These are phyloP conservation scores for Porites rus DNA, from an alignment of 92 coral and sea anemone species.

Conservation along the genomic window DNA sequence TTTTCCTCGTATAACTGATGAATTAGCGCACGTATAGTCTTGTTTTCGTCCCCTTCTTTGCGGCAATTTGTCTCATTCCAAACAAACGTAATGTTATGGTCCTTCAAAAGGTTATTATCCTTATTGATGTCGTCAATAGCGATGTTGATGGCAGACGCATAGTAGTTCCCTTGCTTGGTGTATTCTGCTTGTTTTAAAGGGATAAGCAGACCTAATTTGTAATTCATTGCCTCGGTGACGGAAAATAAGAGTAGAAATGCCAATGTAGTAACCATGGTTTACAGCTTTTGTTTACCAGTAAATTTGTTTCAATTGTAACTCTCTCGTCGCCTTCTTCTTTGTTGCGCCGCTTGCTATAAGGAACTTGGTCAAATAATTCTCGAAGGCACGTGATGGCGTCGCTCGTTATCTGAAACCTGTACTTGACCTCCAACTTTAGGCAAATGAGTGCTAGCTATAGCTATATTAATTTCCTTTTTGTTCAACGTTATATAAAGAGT, in stretches of 20 bases:
- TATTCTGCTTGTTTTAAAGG: conserved; percentile 6
- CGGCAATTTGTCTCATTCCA: conserved; percentile 69
- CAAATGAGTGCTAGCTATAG: no score
- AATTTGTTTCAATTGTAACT: neutral
- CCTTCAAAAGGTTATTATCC: conserved; percentile 59
- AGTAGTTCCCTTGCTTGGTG: conserved; percentile 23
- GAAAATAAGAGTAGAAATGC: neutral
- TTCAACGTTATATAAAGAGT: no score
- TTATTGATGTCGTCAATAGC: conserved; percentile 78
- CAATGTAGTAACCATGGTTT: neutral
- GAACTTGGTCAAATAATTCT: no score
- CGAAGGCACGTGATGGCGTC: no score
- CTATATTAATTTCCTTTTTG: no score
- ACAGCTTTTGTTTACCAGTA: neutral
- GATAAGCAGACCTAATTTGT: conserved; percentile 31
- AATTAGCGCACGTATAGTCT: conserved; percentile 51
- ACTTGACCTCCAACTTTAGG: no score
- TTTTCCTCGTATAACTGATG: conserved; percentile 58
- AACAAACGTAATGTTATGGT: conserved; percentile 68
- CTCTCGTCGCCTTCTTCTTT: neutral
- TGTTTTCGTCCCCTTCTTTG: conserved; percentile 45
- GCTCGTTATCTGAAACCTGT: no score
- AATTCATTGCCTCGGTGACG: conserved; percentile 16
- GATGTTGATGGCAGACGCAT: conserved; percentile 76
- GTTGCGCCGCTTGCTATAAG: no score